A percentile compares a stretch with the other conserved stretches of the same genome.
Evolutionary conservation across 2,113 vertebrate species (phyloP).

Genomic region (Oreocharis arfaki): DNA sequence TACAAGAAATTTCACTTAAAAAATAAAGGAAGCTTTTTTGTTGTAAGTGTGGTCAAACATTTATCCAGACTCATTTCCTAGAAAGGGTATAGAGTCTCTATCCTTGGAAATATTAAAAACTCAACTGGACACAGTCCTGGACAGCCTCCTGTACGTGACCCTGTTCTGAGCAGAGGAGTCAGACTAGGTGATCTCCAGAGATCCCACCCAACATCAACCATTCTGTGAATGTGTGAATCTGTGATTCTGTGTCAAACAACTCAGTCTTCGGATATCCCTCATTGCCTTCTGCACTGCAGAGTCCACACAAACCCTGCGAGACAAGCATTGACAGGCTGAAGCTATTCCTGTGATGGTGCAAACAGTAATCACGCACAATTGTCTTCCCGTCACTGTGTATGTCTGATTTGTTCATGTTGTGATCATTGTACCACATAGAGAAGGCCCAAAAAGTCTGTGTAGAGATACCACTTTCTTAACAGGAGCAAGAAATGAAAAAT

Average conservation of each 20-base stretch:
- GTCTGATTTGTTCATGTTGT: neutral
- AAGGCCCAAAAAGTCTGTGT: neutral
- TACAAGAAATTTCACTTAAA: neutral
- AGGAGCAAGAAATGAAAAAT: neutral
- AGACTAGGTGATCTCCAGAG: neutral
- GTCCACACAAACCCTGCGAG: neutral
- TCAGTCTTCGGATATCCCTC: neutral
- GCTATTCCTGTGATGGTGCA: neutral
- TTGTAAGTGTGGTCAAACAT: neutral
- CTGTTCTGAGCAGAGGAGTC: neutral
- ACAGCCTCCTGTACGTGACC: neutral
- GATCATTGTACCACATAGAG: neutral
- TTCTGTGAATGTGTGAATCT: neutral
- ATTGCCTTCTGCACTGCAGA: neutral
- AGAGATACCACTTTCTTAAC: neutral
- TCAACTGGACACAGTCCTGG: neutral
- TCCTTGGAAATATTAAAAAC: neutral
- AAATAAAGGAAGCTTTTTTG: neutral
- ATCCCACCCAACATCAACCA: rapidly evolving
- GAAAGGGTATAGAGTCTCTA: neutral
- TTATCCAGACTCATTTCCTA: neutral
- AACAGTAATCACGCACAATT: neutral
- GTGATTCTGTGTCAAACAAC: neutral
- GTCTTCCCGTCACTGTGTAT: neutral
- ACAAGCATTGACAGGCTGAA: neutral